Evolutionary conservation across 2,888 invertebrate species (phyloP), one percentile per base, ranked within the genome.

Genomic region (Archips crataeganus): DNA sequence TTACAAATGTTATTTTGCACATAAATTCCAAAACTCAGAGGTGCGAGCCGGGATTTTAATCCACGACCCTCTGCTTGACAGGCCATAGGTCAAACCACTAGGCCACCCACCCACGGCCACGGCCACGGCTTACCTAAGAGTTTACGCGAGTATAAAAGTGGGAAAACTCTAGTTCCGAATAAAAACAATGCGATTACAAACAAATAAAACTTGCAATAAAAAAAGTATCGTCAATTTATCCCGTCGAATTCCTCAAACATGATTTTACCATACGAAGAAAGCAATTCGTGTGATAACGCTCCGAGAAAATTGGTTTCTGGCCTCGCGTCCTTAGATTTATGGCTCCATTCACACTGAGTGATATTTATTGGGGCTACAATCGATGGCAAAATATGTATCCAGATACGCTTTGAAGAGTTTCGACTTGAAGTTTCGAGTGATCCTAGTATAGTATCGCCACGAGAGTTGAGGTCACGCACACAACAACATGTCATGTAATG

Each of bases 221-320:
- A 67, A 54, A 51, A 68, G 64, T 57, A 72, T 49, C 72, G 57
- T 72, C 68, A 68, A 72, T 88, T 88, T 88, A 89, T 90, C 87
- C 64, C 42, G 83, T 83, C 80, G 83, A 83, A 89, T 87, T 90
- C 88, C 88, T 89, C 88, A 87, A 89, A 90, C 86, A 86, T 86
- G 89, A 89, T 90, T 91, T 91, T 90, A 90, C 90, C 92, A 92
- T 91, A 91, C 89, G 90, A 87, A 85, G 85, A 87, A 90, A 88
- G 86, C 92, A 92, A 93, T 93, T 92, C 93, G 91, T 91, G 89
- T 85, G 92, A 92, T 92, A 93, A 90, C 92, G 91, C 84, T 84
- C 79, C 77, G 77, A 82, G 90, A 84, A 91, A 92, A 93, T 92
- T 91, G 93, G 88, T 90, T 92, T 90, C 85, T 91, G 87, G 87